Evolutionary conservation across 2,797 vertebrate genomes (phyloP), one percentile per base, ranked within the genome.

Genomic region (Urophycis tenuis): DNA sequence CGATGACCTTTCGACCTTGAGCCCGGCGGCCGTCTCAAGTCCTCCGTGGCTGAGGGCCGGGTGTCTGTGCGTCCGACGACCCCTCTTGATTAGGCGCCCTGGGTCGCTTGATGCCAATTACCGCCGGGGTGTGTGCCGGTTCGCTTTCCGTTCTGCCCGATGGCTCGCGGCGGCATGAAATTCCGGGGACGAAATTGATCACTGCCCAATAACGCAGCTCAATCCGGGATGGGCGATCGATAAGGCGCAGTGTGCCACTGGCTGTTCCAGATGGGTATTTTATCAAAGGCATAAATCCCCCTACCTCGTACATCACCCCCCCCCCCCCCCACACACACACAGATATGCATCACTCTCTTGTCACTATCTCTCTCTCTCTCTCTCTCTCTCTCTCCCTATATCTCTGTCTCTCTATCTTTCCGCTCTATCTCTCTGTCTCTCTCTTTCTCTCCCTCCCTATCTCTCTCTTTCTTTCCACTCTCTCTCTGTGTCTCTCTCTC

Each of bases 131-230:
- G 36, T 25, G 36, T 81, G 85, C 80, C 84, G 64, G n/a, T n/a
- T n/a, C n/a, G n/a, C n/a, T 83, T 84, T 83, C 53, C 84, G 31
- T 9, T 74, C 77, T 81, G 77, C 82, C 84, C 80, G 76, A 81
- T 80, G 75, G 33, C 64, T 77, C 77, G 81, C 49, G n/a, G 81
- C 67, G 86, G 84, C 82, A 89, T 91, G 35, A 78, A 80, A 88
- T 88, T 89, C 79, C 85, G 89, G 85, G 90, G 85, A 84, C 75
- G 80, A 78, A 85, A 90, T 92, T 87, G 86, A 92, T 90, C 85
- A 73, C 72, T 74, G 78, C 81, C 81, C 83, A 80, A 86, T 85
- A 84, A 81, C 82, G 86, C 79, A 22, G 74, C 83, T 75, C 79
- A 88, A 89, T 92, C 85, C 84, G 81, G 91, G 81, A 82, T 74